phyloP scores from a whole-genome alignment of 2,113 vertebrate genomes.

The Eolophus roseicapilla region DNA sequence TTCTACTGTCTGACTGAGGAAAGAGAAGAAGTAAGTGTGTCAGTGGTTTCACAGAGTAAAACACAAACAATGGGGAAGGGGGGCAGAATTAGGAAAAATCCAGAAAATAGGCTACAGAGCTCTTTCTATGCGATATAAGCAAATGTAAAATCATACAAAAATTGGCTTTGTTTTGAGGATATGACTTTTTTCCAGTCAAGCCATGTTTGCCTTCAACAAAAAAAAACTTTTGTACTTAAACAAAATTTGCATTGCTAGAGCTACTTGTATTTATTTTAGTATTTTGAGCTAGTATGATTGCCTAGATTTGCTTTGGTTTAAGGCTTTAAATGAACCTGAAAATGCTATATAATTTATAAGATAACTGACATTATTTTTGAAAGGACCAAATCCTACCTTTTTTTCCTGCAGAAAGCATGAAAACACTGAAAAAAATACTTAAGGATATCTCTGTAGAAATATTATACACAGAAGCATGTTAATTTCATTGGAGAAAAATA shows the following conservation, averaged over 20 bases:
- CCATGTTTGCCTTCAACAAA: background rate
- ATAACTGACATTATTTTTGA: background rate
- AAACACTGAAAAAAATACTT: background rate
- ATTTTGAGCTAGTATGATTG: background rate
- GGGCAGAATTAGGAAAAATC: background rate
- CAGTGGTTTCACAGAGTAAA: background rate
- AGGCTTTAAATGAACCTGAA: constrained; percentile 1
- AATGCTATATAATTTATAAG: constrained; percentile 23
- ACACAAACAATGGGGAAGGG: background rate
- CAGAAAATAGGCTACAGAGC: background rate
- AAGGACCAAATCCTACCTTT: background rate
- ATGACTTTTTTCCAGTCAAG: background rate
- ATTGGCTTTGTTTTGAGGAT: background rate
- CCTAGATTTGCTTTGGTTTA: background rate
- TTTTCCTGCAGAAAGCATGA: background rate
- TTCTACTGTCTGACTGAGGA: background rate
- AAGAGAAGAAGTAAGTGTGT: background rate
- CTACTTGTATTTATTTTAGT: constrained; percentile 4
- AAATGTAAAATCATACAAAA: background rate
- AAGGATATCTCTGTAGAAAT: background rate
- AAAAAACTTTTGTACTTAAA: background rate
- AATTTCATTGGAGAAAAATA: background rate
- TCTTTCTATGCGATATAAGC: background rate
- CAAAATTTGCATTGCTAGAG: constrained; percentile 5
- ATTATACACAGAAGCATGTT: background rate